Evolutionary conservation across 2,888 invertebrate species (phyloP).

Genomic region (Trileptium ribeirensis): DNA sequence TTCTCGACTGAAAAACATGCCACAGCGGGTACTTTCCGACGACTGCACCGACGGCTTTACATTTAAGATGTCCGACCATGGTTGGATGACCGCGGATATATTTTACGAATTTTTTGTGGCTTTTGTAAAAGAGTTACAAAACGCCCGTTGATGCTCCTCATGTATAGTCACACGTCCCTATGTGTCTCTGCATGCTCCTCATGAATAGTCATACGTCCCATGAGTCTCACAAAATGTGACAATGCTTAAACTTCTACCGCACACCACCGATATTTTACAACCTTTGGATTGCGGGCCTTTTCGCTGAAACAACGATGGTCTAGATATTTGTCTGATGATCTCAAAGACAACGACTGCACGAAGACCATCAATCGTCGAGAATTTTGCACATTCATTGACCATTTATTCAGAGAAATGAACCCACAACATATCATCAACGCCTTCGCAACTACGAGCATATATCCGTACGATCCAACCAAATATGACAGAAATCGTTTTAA

Average conservation of each 20-base stretch:
- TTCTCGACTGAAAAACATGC: neutral
- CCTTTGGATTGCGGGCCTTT: constrained; percentile 1
- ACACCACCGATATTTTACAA: constrained; percentile 3
- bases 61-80: neutral
- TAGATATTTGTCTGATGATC: neutral
- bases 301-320: neutral
- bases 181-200: too few relatives aligned
- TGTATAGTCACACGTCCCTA: constrained; percentile 16
- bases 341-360: neutral
- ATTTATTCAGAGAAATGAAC: neutral
- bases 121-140: constrained; percentile 5
- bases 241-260: neutral
- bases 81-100: constrained; percentile 2
- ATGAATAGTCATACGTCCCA: too few relatives aligned
- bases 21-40: neutral
- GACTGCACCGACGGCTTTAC: neutral
- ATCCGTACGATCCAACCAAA: constrained; percentile 2
- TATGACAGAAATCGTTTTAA: constrained; percentile 1
- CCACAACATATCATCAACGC: neutral
- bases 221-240: constrained; percentile 8
- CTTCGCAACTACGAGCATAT: neutral
- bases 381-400: constrained; percentile 4
- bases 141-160: constrained; percentile 6
- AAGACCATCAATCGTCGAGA: neutral
- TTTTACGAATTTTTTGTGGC: neutral